Percentiles rank a stretch among this genome's conserved stretches.
These are phyloP conservation scores for Urosaurus nigricauda DNA, from an alignment of 2,797 vertebrate genomes.

Conservation along the genomic window DNA sequence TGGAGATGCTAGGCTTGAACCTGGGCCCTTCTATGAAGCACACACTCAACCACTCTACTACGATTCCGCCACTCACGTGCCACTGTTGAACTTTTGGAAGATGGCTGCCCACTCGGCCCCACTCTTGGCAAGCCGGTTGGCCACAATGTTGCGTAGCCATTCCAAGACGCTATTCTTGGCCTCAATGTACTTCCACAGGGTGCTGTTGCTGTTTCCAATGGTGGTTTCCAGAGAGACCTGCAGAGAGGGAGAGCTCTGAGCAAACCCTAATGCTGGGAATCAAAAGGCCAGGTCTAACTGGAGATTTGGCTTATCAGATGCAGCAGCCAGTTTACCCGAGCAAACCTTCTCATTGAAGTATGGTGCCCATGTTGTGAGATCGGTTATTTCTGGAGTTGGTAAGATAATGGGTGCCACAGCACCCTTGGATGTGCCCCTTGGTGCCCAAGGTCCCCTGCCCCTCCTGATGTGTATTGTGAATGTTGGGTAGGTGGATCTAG, in stretches of 20 bases:
- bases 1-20: not conserved
- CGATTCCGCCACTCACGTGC: conserved; percentile 85
- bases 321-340: not conserved
- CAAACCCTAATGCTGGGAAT: too few relatives aligned
- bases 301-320: not conserved
- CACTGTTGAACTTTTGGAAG: conserved; percentile 91
- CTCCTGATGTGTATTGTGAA: too few relatives aligned
- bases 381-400: not conserved
- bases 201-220: conserved; percentile 91
- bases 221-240: conserved; percentile 95
- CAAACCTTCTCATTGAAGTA: not conserved
- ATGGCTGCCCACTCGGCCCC: conserved; percentile 84
- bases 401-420: not conserved
- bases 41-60: not conserved
- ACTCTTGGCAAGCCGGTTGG: conserved; percentile 87
- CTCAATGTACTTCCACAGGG: conserved; percentile 88
- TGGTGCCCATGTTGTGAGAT: not conserved
- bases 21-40: too few relatives aligned
- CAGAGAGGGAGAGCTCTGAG: not conserved
- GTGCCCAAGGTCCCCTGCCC: too few relatives aligned
- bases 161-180: conserved; percentile 86
- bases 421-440: not conserved
- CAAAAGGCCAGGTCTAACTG: not conserved
- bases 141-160: conserved; percentile 92
- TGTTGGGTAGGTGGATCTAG: too few relatives aligned